A percentile compares a stretch with the other conserved stretches of the same genome.
These are phyloP conservation scores for Drosophila subobscura DNA, from an alignment of 1,140 invertebrate genomes.

Conservation along the genomic window DNA sequence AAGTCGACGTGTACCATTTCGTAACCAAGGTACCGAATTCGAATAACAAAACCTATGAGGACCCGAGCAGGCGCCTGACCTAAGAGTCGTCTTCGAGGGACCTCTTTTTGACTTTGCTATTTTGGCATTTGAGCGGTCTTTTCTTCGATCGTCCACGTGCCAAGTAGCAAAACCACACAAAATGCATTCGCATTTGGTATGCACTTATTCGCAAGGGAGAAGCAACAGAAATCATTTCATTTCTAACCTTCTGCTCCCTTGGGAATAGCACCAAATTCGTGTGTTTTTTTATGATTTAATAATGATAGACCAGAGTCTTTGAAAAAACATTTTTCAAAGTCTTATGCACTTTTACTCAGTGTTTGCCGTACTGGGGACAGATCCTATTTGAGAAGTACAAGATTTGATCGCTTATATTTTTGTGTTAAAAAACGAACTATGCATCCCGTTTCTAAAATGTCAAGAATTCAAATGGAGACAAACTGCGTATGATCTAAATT, in stretches of 20 bases:
- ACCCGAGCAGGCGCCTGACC: constrained; percentile 10
- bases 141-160: constrained; percentile 43
- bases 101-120: constrained; percentile 56
- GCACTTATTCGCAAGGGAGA: neutral
- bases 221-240: neutral
- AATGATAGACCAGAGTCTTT: no score
- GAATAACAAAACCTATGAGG: constrained; percentile 32
- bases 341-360: no score
- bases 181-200: constrained; percentile 39
- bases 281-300: no score
- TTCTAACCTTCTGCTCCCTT: neutral
- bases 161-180: constrained; percentile 46
- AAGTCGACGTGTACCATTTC: constrained; percentile 53
- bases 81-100: constrained; percentile 11
- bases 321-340: no score
- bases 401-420: no score
- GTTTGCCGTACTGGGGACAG: no score
- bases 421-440: no score
- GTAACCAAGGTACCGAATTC: constrained; percentile 34
- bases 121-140: constrained; percentile 34
- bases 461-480: no score
- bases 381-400: no score
- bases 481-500: no score
- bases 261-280: constrained; percentile 10
- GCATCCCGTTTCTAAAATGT: no score